These are phyloP conservation scores for Raja brachyura DNA, from an alignment of 2,113 vertebrate species.

Conservation along the genomic window DNA sequence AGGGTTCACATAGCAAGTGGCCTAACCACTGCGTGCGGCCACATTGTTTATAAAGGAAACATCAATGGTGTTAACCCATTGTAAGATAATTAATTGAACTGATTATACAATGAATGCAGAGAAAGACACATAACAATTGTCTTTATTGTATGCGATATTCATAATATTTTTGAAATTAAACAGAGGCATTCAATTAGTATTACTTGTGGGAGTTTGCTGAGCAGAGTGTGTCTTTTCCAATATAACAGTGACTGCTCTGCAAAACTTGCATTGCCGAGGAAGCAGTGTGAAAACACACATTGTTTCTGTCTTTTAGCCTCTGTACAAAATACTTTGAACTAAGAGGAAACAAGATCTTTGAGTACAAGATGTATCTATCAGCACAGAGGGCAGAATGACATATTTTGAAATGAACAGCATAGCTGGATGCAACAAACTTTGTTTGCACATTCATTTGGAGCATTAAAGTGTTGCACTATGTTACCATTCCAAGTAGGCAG, in stretches of 20 bases:
- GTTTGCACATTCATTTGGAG: not conserved
- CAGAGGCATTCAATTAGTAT: not conserved
- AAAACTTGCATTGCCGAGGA: not conserved
- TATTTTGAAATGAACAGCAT: not conserved
- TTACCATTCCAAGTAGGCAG: not conserved
- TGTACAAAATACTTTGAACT: not conserved
- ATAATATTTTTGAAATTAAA: no score
- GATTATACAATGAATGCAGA: no score
- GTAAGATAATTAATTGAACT: no score
- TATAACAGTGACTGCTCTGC: not conserved
- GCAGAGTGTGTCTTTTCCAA: not conserved
- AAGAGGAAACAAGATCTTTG: not conserved
- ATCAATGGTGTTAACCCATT: no score
- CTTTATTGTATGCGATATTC: no score
- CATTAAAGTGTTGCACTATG: not conserved
- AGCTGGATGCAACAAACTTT: not conserved
- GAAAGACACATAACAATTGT: no score
- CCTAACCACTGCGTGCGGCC: no score
- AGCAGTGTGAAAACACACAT: not conserved
- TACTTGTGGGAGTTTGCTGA: not conserved
- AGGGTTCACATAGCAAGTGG: no score
- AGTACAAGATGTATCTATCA: not conserved
- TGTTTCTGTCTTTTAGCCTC: not conserved
- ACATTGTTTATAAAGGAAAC: no score
- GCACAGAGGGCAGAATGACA: not conserved